phyloP scores from a whole-genome alignment of 2,888 invertebrate genomes.

The Dermolepida albohirtum region DNA sequence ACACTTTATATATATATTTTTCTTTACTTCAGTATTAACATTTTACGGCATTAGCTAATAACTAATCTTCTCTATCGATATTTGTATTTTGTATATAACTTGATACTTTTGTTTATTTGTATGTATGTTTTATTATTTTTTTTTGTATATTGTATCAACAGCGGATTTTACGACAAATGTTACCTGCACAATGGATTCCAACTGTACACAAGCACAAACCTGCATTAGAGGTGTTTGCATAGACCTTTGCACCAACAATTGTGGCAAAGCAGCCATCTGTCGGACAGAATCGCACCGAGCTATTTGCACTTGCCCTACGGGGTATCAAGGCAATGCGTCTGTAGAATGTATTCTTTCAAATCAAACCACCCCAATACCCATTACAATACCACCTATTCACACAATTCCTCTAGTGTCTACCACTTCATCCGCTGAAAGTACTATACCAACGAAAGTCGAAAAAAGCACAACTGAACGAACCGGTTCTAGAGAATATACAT shows the following conservation, averaged over 20 bases:
- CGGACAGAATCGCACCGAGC: slow-evolving; percentile 67
- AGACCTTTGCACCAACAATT: slow-evolving; percentile 67
- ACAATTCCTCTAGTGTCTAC: slow-evolving; percentile 27
- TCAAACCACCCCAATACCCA: slow-evolving; percentile 33
- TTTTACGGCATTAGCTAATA: slow-evolving; percentile 45
- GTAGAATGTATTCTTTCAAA: slow-evolving; percentile 62
- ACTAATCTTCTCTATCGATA: slow-evolving; percentile 45
- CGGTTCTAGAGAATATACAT: slow-evolving; percentile 32
- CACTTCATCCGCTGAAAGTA: slow-evolving; percentile 17
- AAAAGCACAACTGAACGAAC: slow-evolving; percentile 30
- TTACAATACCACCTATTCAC: slow-evolving; percentile 35
- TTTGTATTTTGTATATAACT: slow-evolving; percentile 51
- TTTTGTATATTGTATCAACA: slow-evolving; percentile 62
- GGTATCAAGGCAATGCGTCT: slow-evolving; percentile 68
- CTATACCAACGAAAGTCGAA: slow-evolving; percentile 15
- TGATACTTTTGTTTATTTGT: slow-evolving; percentile 52
- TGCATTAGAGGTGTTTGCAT: slow-evolving; percentile 68
- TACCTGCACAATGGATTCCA: slow-evolving; percentile 67
- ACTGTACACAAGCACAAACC: slow-evolving; percentile 68
- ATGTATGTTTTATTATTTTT: slow-evolving; percentile 52
- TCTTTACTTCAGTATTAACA: slow-evolving; percentile 41
- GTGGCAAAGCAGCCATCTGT: slow-evolving; percentile 67
- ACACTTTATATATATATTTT: slow-evolving; percentile 19
- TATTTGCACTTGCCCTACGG: slow-evolving; percentile 64
- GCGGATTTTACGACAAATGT: slow-evolving; percentile 63